phyloP scores from a whole-genome alignment of 2,797 vertebrate genomes.

The Muraenolepis orangiensis region DNA sequence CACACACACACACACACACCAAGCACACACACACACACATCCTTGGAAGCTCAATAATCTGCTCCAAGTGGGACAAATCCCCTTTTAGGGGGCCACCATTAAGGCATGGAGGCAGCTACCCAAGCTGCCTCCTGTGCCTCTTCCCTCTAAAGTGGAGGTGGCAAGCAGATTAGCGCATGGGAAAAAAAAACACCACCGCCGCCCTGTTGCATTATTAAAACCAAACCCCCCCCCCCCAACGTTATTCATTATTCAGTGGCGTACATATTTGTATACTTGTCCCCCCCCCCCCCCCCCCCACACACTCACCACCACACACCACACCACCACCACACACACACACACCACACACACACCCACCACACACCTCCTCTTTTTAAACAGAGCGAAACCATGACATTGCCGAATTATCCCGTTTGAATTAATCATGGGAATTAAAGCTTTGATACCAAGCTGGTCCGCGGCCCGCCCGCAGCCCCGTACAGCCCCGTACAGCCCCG shows the following conservation, averaged over 20 bases:
- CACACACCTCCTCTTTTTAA: neutral
- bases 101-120: conserved; percentile 56
- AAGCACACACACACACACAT: conserved; percentile 33
- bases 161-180: conserved; percentile 63
- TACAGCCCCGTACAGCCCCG: too few relatives aligned
- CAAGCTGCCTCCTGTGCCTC: too few relatives aligned
- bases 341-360: too few relatives aligned
- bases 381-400: conserved; percentile 64
- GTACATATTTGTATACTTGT: conserved; percentile 81
- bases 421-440: conserved; percentile 82
- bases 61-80: conserved; percentile 43
- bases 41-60: conserved; percentile 25
- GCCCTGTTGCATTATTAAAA: conserved; percentile 77
- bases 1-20: conserved; percentile 14
- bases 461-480: conserved; percentile 62
- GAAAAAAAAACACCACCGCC: conserved; percentile 64
- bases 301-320: too few relatives aligned
- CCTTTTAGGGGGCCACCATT: conserved; percentile 35
- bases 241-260: conserved; percentile 72
- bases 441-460: conserved; percentile 69
- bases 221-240: conserved; percentile 55
- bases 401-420: conserved; percentile 77
- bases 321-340: too few relatives aligned
- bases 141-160: conserved; percentile 58
- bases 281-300: neutral